Base-by-base conservation (phyloP, 53 echinoderm and acorn worm genomes). In the Mesocentrotus franciscanus region DNA sequence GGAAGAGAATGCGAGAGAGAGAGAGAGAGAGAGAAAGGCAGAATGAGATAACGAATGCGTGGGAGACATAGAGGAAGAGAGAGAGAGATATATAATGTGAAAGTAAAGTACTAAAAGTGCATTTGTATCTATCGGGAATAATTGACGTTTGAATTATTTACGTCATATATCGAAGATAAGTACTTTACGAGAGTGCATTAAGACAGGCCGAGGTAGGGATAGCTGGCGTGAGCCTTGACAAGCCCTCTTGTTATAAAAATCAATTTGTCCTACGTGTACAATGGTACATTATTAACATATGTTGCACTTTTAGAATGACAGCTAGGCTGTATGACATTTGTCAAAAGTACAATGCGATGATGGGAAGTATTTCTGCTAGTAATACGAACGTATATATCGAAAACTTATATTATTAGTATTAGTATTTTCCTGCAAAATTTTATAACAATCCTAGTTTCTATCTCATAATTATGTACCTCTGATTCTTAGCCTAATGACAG, bases 111-210 rank as follows among this genome's bases (percentile, higher is more conserved):
- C 79, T 36, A 14, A 39, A 57, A 58, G 85, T 85, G 85, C 85
- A 85, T 56, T 85, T 85, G 2, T 58, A 56, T 85, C 85, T 85
- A 58, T 26, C 85, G 56, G 85, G 56, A 85, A 85, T 85, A 85
- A 57, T 85, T 85, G 56, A 85, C 58, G 58, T 26, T 85, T 85
- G 83, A 20, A 56, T 58, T n/a, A 85, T 22, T 26, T 85, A 58
- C 85, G 85, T 85, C 85, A 85, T 76, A 85, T 76, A 76, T 33
- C 3, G 83, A 39, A 16, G 57, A 57, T 85, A 85, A 57, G 85
- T 85, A 85, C 85, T 85, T 58, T 26, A n/a, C 57, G 16, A 58
- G 85, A 85, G 85, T 85, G 57, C 85, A 85, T 58, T 85, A 85
- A 27, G 85, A 24, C 10, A 26, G 85, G n/a, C 15, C 57, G 10